phyloP scores from a whole-genome alignment of 2,888 invertebrate species.

The Dascillus cervinus region DNA sequence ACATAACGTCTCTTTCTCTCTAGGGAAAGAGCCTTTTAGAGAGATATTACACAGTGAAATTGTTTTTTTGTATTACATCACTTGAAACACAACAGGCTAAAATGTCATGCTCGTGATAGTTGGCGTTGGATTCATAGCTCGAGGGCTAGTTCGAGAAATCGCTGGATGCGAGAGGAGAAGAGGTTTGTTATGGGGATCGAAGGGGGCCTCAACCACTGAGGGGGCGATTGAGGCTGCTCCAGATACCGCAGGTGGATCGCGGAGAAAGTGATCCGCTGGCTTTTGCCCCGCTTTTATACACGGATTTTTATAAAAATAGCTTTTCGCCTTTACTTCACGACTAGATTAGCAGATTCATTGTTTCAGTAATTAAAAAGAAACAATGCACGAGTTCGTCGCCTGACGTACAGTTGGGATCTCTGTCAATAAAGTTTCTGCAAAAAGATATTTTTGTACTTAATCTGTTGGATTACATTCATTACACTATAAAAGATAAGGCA shows the following conservation, averaged over 20 bases:
- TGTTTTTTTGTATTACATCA: conserved; percentile 18
- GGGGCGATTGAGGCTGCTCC: conserved; percentile 23
- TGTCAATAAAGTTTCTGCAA: too few relatives aligned
- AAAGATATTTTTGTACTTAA: too few relatives aligned
- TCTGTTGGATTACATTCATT: too few relatives aligned
- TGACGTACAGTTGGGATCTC: too few relatives aligned
- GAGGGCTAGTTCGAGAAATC: conserved; percentile 6
- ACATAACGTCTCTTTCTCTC: too few relatives aligned
- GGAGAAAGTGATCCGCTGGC: conserved; percentile 32
- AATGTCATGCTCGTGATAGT: conserved; percentile 26
- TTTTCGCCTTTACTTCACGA: too few relatives aligned
- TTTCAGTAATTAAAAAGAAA: too few relatives aligned
- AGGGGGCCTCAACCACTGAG: conserved; percentile 21
- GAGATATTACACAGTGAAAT: conserved; percentile 21
- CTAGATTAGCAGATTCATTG: too few relatives aligned
- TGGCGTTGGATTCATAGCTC: conserved; percentile 20
- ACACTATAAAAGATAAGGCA: too few relatives aligned
- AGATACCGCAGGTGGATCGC: conserved; percentile 32
- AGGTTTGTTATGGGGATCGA: conserved; percentile 12
- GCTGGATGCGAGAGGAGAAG: conserved; percentile 7
- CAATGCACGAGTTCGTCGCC: too few relatives aligned
- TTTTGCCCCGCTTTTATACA: conserved; percentile 7
- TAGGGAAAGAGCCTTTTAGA: conserved; percentile 16
- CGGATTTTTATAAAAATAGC: too few relatives aligned
- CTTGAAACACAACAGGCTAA: conserved; percentile 15